Percentiles rank a stretch among this genome's conserved stretches.
These are phyloP conservation scores for Limulus polyphemus DNA, from an alignment of 2,888 invertebrate genomes.

Conservation along the genomic window DNA sequence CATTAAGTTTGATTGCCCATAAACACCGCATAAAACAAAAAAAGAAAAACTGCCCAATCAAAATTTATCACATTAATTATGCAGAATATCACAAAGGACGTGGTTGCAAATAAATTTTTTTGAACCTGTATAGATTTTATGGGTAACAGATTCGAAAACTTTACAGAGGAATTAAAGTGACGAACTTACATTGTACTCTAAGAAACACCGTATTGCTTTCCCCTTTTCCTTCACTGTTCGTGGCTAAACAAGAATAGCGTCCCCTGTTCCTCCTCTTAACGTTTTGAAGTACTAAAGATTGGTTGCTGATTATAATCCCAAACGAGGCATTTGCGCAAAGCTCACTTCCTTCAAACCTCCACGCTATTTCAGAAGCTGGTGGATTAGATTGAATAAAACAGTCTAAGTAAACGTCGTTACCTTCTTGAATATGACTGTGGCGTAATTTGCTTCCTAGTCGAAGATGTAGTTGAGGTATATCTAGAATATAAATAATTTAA, in stretches of 20 bases:
- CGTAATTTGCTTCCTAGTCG: slow-evolving; percentile 69
- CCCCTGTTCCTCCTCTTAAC: slow-evolving; percentile 56
- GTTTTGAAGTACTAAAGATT: slow-evolving; percentile 78
- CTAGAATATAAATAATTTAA: slow-evolving; percentile 41
- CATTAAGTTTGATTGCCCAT: too few species aligned
- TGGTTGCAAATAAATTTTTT: too few species aligned
- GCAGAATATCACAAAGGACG: too few species aligned
- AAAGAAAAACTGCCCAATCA: too few species aligned
- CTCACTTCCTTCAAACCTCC: slow-evolving; percentile 41
- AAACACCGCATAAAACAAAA: too few species aligned
- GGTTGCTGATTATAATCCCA: slow-evolving; percentile 76
- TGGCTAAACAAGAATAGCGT: slow-evolving; percentile 24
- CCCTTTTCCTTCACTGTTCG: slow-evolving; percentile 23
- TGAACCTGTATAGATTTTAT: too few species aligned
- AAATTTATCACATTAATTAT: too few species aligned
- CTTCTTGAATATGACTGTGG: slow-evolving; percentile 77
- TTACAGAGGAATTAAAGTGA: too few species aligned
- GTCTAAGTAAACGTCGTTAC: slow-evolving; percentile 83
- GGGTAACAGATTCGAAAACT: too few species aligned
- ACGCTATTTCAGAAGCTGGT: slow-evolving; percentile 64
- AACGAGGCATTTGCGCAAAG: slow-evolving; percentile 46
- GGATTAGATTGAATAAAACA: slow-evolving; percentile 82
- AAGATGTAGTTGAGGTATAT: slow-evolving; percentile 69
- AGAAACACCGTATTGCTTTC: slow-evolving; percentile 18
- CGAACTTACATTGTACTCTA: slow-evolving; percentile 17